Percentiles rank a stretch among this genome's conserved stretches.
Conservation (phyloP, 2,888 invertebrate species). For the Ennomos erosarius region DNA sequence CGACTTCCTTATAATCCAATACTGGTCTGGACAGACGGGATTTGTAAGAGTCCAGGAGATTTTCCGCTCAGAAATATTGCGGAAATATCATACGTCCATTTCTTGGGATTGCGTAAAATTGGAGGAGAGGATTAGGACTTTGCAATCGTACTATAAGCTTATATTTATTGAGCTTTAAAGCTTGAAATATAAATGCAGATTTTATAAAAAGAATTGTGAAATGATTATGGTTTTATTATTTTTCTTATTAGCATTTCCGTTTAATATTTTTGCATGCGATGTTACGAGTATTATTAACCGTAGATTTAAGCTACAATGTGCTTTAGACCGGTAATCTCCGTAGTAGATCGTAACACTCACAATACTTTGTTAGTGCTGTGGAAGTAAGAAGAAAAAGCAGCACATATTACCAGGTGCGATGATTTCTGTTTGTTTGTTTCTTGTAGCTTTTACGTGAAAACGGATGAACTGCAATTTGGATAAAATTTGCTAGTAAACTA, state of each 20-base stretch:
- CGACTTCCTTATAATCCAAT: slow-evolving; percentile 73
- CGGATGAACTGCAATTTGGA: too few relatives aligned
- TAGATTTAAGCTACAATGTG: neutral
- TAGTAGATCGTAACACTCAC: too few relatives aligned
- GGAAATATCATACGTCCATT: slow-evolving; percentile 64
- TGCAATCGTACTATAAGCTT: slow-evolving; percentile 37
- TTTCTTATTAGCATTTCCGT: too few relatives aligned
- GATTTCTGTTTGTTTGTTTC: too few relatives aligned
- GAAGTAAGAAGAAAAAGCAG: too few relatives aligned
- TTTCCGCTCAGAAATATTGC: slow-evolving; percentile 59
- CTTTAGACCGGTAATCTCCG: too few relatives aligned
- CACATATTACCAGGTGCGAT: too few relatives aligned
- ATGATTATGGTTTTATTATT: slow-evolving; percentile 1
- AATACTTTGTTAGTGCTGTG: too few relatives aligned
- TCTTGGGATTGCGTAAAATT: slow-evolving; percentile 64
- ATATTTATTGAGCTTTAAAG: slow-evolving; percentile 35
- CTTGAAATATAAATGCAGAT: slow-evolving; percentile 14
- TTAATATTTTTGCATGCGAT: too few relatives aligned
- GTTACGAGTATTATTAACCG: neutral
- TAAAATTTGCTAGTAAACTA: too few relatives aligned
- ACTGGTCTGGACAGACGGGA: slow-evolving; percentile 65
- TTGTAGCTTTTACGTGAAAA: too few relatives aligned
- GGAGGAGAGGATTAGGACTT: slow-evolving; percentile 53
- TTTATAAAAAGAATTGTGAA: neutral
- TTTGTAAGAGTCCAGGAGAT: slow-evolving; percentile 58